Evolutionary conservation across 2,797 vertebrate species (phyloP).

Genomic region (Hyperoplus immaculatus): DNA sequence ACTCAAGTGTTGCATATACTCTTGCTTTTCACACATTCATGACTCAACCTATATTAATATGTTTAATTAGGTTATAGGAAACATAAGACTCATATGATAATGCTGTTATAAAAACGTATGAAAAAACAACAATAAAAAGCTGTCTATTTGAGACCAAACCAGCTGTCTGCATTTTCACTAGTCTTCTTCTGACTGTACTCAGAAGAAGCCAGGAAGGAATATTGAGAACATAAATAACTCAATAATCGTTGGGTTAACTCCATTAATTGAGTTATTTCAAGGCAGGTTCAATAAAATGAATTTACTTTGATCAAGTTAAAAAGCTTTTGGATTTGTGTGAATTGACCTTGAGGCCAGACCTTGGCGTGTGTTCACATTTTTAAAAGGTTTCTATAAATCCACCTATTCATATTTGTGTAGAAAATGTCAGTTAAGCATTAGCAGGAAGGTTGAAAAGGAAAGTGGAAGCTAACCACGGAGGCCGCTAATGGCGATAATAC

Average conservation of each 20-base stretch:
- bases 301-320: conserved; percentile 9
- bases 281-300: too few species aligned
- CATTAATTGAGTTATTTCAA: background rate
- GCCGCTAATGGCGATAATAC: background rate
- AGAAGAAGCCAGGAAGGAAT: conserved; percentile 21
- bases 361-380: background rate
- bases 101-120: background rate
- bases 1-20: background rate
- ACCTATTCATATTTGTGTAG: background rate
- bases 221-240: background rate
- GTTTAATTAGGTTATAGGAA: conserved; percentile 12
- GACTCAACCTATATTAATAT: background rate
- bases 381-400: conserved; percentile 1
- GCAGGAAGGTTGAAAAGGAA: background rate
- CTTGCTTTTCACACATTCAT: background rate
- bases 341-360: conserved; percentile 14
- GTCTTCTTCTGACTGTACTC: conserved; percentile 22
- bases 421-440: background rate
- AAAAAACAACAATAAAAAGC: conserved; percentile 2
- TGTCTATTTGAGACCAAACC: background rate
- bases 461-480: background rate
- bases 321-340: conserved; percentile 1
- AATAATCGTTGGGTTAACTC: background rate
- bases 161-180: conserved; percentile 10
- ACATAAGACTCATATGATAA: conserved; percentile 2